A percentile compares a stretch with the other conserved stretches of the same genome.
phyloP scores from a whole-genome alignment of 2,888 invertebrate species.

The Euzophera pinguis region DNA sequence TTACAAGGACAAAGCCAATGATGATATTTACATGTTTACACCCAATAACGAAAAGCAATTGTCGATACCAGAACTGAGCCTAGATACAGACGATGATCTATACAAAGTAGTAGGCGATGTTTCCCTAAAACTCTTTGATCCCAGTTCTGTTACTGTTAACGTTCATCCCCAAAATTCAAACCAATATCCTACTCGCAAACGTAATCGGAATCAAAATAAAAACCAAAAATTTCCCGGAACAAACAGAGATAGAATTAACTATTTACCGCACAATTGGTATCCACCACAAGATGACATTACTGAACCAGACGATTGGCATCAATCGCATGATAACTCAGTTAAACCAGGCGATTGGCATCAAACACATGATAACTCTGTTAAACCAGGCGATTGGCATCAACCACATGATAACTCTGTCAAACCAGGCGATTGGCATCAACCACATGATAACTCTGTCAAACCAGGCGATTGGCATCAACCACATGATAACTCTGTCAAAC shows the following conservation, averaged over 20 bases:
- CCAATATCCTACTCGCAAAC: background rate
- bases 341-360: too few species aligned
- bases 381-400: too few species aligned
- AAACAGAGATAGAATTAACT: background rate
- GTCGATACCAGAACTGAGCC: conserved; percentile 44
- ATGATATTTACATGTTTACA: conserved; percentile 35
- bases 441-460: too few species aligned
- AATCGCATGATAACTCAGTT: too few species aligned
- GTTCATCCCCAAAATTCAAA: background rate
- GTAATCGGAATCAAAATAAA: background rate
- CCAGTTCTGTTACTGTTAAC: background rate
- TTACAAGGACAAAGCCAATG: conserved; percentile 33
- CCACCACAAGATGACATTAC: too few species aligned
- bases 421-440: too few species aligned
- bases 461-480: too few species aligned
- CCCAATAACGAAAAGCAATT: conserved; percentile 46
- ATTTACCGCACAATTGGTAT: background rate
- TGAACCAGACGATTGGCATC: too few species aligned
- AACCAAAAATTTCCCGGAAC: background rate
- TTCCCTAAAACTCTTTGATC: conserved; percentile 21
- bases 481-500: too few species aligned
- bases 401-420: too few species aligned
- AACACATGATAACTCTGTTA: too few species aligned
- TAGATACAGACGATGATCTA: conserved; percentile 33
- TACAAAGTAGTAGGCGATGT: conserved; percentile 19